Evolutionary conservation across 2,797 vertebrate genomes (phyloP).

Genomic region (Onychomys arenicola): DNA sequence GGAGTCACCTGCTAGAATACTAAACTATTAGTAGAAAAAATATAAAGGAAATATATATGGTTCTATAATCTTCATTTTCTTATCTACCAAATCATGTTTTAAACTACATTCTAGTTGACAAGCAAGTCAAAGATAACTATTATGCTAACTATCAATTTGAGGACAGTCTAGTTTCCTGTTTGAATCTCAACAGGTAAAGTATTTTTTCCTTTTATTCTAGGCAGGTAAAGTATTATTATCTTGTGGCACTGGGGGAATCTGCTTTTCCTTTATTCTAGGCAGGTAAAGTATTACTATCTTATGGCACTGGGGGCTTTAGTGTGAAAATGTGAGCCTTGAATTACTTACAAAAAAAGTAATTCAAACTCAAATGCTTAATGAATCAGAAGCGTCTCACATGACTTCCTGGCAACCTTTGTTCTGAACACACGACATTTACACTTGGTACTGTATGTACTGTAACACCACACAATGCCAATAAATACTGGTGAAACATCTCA

Average conservation of each 20-base stretch:
- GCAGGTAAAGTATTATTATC: constrained; percentile 34
- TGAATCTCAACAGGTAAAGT: no score
- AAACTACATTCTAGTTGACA: constrained; percentile 59
- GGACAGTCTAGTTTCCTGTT: constrained; percentile 6
- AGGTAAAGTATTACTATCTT: constrained; percentile 43
- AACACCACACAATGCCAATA: background rate
- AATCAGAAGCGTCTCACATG: background rate
- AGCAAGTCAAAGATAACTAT: constrained; percentile 26
- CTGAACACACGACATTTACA: background rate
- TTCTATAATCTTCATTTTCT: constrained; percentile 45
- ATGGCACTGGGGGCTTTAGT: constrained; percentile 9
- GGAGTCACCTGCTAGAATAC: constrained; percentile 6
- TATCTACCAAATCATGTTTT: constrained; percentile 59
- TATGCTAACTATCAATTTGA: constrained; percentile 62
- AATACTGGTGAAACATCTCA: background rate
- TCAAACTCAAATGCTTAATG: background rate
- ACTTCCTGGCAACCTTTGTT: background rate
- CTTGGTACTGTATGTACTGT: background rate
- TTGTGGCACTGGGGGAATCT: background rate
- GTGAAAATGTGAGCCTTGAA: constrained; percentile 37
- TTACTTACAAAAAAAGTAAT: background rate
- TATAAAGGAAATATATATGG: background rate
- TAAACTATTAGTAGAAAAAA: background rate
- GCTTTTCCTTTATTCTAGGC: constrained; percentile 48
- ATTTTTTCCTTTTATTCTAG: constrained; percentile 61